A percentile compares a stretch with the other conserved stretches of the same genome.
Conservation (phyloP, 1,140 invertebrate species). For the Euwallacea fornicatus region DNA sequence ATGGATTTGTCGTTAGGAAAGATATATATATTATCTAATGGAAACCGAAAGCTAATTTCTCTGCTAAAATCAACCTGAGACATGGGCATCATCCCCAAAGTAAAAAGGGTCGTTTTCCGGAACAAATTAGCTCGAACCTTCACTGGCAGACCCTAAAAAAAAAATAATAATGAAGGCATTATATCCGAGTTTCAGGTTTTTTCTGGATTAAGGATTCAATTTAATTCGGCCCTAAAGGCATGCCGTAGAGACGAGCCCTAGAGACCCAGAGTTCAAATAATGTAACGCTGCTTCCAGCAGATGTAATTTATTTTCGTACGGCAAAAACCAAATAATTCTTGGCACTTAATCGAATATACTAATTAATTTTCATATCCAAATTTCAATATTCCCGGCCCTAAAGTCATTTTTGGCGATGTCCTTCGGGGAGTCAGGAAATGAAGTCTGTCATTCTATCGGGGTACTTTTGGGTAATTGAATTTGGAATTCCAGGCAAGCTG, state of each 20-base stretch:
- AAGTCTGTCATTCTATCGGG: constrained; percentile 23
- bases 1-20: no score
- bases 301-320: no score
- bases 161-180: constrained; percentile 18
- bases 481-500: constrained; percentile 12
- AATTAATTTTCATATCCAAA: constrained; percentile 5
- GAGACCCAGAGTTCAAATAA: no score
- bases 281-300: no score
- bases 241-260: no score
- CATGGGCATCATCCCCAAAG: not conserved
- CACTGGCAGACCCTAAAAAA: constrained; percentile 3
- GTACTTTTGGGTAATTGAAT: constrained; percentile 26
- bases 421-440: constrained; percentile 18
- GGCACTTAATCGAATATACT: not conserved
- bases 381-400: constrained; percentile 6
- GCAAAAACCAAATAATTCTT: no score
- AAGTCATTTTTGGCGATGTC: constrained; percentile 20
- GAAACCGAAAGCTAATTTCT: no score
- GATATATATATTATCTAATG: no score
- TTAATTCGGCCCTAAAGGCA: constrained; percentile 6
- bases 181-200: constrained; percentile 7
- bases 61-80: no score
- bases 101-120: not conserved
- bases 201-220: constrained; percentile 10
- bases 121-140: constrained; percentile 9